Evolutionary conservation across 2,797 vertebrate species (phyloP), one percentile per base, ranked within the genome.

Genomic region (Mus spretus): DNA sequence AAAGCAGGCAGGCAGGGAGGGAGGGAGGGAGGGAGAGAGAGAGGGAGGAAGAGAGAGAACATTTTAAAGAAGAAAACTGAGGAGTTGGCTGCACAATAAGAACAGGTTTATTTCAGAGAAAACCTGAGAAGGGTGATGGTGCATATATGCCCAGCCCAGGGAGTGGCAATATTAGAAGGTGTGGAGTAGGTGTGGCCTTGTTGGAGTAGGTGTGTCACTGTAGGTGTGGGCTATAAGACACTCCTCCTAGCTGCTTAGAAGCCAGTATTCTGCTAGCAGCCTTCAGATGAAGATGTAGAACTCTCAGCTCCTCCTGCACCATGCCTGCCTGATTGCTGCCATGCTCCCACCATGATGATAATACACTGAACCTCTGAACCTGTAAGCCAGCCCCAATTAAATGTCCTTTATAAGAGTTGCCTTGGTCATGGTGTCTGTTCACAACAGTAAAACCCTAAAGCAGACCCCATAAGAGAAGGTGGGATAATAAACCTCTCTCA

Each of bases 31-130:
- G 3, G 19, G 31, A 6, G 1, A 55, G 78, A 2, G 20, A 20
- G 31, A 10, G 26, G 1, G 4, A 15, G 2, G 19, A 5, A 24
- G 10, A 5, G 19, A 10, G 2, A 31, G 4, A 31, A 67, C 40
- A 67, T 50, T 50, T 84, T 34, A 34, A 22, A 65, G 40, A 70
- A 86, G 12, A 53, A 24, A 50, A 47, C 50, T 44, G 2, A 37
- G 1, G 65, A 11, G 65, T 28, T 34, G 20, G 2, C 44, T 37
- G 31, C 14, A 55, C 13, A 15, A 20, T n/a, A 15, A 86, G 34
- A 22, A 37, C 22, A 55, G 34, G 2, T 37, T 86, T 55, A 11
- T 72, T 72, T 87, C 12, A 8, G n/a, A 55, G 15, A 65, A 67
- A 65, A n/a, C 44, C 28, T 67, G 20, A 67, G 61, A 31, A 47